Evolutionary conservation across 1,140 invertebrate genomes (phyloP).

Genomic region (Orchesella cincta): DNA sequence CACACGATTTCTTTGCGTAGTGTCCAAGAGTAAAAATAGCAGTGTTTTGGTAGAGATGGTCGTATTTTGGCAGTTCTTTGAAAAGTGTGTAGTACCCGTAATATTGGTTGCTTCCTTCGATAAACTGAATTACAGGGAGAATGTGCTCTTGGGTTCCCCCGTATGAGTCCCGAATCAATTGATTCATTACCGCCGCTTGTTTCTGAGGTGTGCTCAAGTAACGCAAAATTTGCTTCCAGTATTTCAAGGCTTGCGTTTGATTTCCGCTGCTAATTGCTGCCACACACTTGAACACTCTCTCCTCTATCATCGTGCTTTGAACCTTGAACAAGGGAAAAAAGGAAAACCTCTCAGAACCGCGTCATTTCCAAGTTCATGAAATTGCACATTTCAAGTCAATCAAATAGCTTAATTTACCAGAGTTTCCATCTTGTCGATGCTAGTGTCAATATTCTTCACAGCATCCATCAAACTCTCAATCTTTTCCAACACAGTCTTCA

Average conservation of each 20-base stretch:
- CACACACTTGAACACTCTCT: conserved; percentile 36
- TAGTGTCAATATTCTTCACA: conserved; percentile 6
- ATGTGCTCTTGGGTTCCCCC: conserved; percentile 34
- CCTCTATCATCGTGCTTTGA: conserved; percentile 39
- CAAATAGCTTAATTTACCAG: conserved; percentile 8
- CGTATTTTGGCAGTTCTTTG: conserved; percentile 25
- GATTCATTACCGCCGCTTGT: conserved; percentile 11
- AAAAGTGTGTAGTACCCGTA: conserved; percentile 34
- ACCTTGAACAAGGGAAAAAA: conserved; percentile 25
- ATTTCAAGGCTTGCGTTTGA: conserved; percentile 33
- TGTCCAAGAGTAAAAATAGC: conserved; percentile 31
- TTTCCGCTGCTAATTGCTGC: conserved; percentile 33
- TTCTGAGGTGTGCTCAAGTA: conserved; percentile 30
- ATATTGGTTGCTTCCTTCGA: conserved; percentile 27
- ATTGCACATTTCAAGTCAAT: background rate
- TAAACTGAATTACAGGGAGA: conserved; percentile 33
- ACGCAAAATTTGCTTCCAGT: conserved; percentile 41
- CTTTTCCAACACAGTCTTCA: background rate
- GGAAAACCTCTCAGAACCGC: too few species aligned
- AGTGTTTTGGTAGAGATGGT: conserved; percentile 34
- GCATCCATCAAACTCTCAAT: conserved; percentile 17
- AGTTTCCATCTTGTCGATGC: conserved; percentile 37
- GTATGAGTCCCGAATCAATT: conserved; percentile 35
- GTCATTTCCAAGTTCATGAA: too few species aligned
- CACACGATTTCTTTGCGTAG: conserved; percentile 33